These are phyloP conservation scores for Mesocricetus auratus DNA, from an alignment of 2,113 vertebrate species.

Conservation along the genomic window DNA sequence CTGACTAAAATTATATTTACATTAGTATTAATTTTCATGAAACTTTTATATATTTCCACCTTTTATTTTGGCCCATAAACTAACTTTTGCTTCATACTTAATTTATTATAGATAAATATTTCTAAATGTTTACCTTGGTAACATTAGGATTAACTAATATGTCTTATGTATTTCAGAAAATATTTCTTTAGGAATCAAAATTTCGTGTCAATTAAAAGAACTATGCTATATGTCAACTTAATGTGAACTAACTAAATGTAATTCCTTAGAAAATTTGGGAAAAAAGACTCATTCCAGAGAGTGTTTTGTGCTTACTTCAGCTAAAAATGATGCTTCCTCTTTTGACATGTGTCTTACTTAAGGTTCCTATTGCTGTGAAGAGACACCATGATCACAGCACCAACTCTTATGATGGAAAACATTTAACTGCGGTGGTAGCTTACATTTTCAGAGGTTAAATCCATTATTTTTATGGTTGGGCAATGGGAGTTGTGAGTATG, in stretches of 20 bases:
- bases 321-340: neutral
- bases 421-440: neutral
- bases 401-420: neutral
- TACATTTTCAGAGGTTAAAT: neutral
- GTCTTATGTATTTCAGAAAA: slow-evolving; percentile 31
- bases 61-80: neutral
- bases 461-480: neutral
- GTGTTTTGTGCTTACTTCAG: neutral
- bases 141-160: neutral
- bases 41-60: neutral
- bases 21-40: slow-evolving; percentile 19
- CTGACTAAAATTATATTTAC: too few relatives aligned
- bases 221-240: neutral
- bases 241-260: slow-evolving; percentile 9
- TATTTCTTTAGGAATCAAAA: slow-evolving; percentile 26
- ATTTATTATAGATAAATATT: slow-evolving; percentile 27
- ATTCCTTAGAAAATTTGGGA: neutral
- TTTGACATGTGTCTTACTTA: neutral
- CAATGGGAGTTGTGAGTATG: neutral
- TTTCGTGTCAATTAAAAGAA: neutral
- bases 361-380: neutral
- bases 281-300: neutral
- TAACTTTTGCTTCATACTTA: slow-evolving; percentile 25
- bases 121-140: slow-evolving; percentile 8
- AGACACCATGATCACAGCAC: neutral